Percentiles rank a stretch among this genome's conserved stretches.
phyloP scores from a whole-genome alignment of 2,113 vertebrate genomes.

The Xenopus laevis region DNA sequence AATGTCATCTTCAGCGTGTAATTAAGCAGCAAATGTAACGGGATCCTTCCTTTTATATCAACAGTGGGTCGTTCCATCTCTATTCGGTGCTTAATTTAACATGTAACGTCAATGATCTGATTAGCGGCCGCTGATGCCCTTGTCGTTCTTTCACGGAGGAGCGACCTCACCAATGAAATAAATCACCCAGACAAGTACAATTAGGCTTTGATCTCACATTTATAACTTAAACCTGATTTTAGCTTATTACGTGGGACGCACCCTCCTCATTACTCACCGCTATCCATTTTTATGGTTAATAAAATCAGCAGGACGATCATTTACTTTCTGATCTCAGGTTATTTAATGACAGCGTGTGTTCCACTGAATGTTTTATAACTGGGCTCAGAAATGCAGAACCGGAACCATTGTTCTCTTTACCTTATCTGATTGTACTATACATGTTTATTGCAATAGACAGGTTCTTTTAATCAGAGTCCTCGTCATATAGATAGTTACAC shows the following conservation, averaged over 20 bases:
- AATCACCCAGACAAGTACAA: constrained; percentile 29
- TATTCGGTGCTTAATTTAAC: constrained; percentile 18
- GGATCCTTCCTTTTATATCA: constrained; percentile 21
- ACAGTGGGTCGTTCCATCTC: background rate
- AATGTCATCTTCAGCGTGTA: background rate
- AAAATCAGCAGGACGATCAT: constrained; percentile 1
- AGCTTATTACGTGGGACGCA: background rate
- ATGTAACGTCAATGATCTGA: constrained; percentile 25
- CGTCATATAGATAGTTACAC: too few relatives aligned
- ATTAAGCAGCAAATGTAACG: constrained; percentile 24
- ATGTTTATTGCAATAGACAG: too few relatives aligned
- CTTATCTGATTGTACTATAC: too few relatives aligned
- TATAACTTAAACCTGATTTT: constrained; percentile 34
- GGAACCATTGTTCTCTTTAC: too few relatives aligned
- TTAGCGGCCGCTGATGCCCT: constrained; percentile 8
- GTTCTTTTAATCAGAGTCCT: too few relatives aligned
- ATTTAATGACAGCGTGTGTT: too few relatives aligned
- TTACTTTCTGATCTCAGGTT: too few relatives aligned
- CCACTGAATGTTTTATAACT: too few relatives aligned
- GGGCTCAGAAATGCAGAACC: too few relatives aligned
- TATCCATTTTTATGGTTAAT: constrained; percentile 4
- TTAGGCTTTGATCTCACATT: constrained; percentile 27
- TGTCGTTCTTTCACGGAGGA: constrained; percentile 1
- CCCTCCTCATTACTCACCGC: constrained; percentile 8
- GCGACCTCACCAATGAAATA: constrained; percentile 22